These are phyloP conservation scores for Camponotus vicinus DNA, from an alignment of 1,140 invertebrate species.

Conservation along the genomic window DNA sequence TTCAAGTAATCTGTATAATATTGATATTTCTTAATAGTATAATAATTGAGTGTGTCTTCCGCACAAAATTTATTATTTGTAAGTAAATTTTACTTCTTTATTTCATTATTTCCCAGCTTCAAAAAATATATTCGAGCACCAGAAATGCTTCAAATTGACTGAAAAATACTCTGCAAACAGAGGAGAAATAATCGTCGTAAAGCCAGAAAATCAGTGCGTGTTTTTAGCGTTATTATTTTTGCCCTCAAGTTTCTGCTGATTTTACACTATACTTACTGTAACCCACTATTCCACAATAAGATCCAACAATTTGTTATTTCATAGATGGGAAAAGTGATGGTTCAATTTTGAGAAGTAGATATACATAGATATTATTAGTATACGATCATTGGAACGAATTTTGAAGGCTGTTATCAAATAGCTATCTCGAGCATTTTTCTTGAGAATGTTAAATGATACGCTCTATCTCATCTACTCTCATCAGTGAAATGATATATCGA, in stretches of 20 bases:
- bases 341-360: background rate
- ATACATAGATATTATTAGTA: background rate
- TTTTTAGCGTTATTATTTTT: background rate
- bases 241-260: background rate
- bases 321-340: background rate
- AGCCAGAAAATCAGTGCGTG: background rate
- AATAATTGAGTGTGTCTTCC: too few relatives aligned
- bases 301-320: background rate
- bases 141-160: background rate
- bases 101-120: background rate
- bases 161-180: background rate
- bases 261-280: background rate
- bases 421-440: background rate
- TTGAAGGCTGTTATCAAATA: background rate
- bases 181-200: background rate
- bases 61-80: too few relatives aligned
- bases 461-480: background rate
- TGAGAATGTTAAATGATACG: background rate
- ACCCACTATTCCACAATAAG: background rate
- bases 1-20: too few relatives aligned
- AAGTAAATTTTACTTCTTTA: background rate
- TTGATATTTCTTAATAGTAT: too few relatives aligned
- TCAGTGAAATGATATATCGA: background rate
- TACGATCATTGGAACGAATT: conserved; percentile 18
- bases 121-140: background rate